phyloP scores from a whole-genome alignment of 2,888 invertebrate genomes.

The Steinernema carpocapsae region DNA sequence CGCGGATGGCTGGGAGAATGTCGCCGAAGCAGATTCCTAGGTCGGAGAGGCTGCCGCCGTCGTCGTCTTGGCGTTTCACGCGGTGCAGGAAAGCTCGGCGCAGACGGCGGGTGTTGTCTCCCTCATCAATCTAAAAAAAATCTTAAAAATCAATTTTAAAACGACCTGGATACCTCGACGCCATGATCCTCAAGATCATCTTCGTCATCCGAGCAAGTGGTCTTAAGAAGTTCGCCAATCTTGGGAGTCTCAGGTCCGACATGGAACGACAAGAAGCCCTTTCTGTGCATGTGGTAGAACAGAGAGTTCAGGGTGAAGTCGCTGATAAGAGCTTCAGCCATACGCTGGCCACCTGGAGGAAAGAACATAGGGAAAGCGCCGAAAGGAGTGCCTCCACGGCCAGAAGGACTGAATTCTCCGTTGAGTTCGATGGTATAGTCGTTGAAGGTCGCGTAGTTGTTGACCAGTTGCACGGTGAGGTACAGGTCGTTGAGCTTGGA shows the following conservation, averaged over 20 bases:
- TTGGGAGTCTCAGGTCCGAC: slow-evolving; percentile 67
- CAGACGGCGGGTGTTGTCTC: neutral
- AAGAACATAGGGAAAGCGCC: slow-evolving; percentile 64
- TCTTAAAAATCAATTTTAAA: too few relatives aligned
- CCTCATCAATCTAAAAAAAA: slow-evolving; percentile 34
- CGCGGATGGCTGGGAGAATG: slow-evolving; percentile 65
- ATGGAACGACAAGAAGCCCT: slow-evolving; percentile 63
- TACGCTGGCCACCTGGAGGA: slow-evolving; percentile 57
- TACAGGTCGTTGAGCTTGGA: slow-evolving; percentile 60
- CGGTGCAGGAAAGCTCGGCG: slow-evolving; percentile 30
- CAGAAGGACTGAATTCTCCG: slow-evolving; percentile 63
- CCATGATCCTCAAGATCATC: slow-evolving; percentile 56
- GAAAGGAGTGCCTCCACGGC: slow-evolving; percentile 60
- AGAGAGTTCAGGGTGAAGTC: slow-evolving; percentile 65
- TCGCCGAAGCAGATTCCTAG: slow-evolving; percentile 67
- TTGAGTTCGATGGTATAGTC: slow-evolving; percentile 64
- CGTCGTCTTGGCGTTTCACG: slow-evolving; percentile 46
- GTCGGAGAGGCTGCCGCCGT: slow-evolving; percentile 51
- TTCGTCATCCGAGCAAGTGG: slow-evolving; percentile 65
- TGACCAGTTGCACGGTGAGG: slow-evolving; percentile 59
- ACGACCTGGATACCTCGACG: slow-evolving; percentile 55
- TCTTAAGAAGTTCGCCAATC: slow-evolving; percentile 65
- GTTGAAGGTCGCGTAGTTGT: slow-evolving; percentile 60
- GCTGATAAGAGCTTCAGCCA: slow-evolving; percentile 61
- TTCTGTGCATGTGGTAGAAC: slow-evolving; percentile 63